Base-by-base conservation (phyloP, 2,888 invertebrate genomes). In the Acanthosepion pharaonis region DNA sequence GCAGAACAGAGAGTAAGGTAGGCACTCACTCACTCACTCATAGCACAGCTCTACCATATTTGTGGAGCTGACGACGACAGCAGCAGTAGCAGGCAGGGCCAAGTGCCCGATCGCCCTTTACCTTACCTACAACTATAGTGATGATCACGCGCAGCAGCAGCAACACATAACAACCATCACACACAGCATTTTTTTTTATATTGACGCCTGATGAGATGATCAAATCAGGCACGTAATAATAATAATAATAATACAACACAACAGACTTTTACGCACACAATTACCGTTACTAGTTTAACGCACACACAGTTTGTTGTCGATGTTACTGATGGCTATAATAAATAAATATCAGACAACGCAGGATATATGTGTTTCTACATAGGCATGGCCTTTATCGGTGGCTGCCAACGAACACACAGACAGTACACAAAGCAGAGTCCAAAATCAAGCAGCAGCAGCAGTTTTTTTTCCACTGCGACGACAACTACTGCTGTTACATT, bases 341-440 rank as follows among this genome's bases (percentile, higher is more conserved):
- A 42, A 55, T 20, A 55, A 59, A 59, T 59, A 59, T 59, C 59
- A 59, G 59, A 59, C 59, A 59, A 59, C 4, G 20, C 59, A 20
- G 59, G 59, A 23, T 59, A 59, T 59, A 78, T 78, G n/a, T 78
- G 33, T 78, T 33, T 33, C 8, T 78, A 78, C 15, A 78, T 33
- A 33, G 33, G 33, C 15, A n/a, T 23, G 78, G 78, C 11, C n/a
- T 78, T 78, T n/a, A 78, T 78, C n/a, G n/a, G 78, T 78, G 78
- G n/a, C 78, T 78, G 78, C 78, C 78, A 78, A 78, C 78, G 78
- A 78, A 78, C 78, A 78, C 78, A 78, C 78, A 78, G 78, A 78
- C 78, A 78, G 15, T 3, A n/a, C 15, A 78, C 3, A 23, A 15
- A 78, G n/a, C 78, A 6, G n/a, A n/a, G n/a, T n/a, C 78, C n/a